Conservation (phyloP, 1,140 invertebrate genomes). For the Drosophila lacertosa region DNA sequence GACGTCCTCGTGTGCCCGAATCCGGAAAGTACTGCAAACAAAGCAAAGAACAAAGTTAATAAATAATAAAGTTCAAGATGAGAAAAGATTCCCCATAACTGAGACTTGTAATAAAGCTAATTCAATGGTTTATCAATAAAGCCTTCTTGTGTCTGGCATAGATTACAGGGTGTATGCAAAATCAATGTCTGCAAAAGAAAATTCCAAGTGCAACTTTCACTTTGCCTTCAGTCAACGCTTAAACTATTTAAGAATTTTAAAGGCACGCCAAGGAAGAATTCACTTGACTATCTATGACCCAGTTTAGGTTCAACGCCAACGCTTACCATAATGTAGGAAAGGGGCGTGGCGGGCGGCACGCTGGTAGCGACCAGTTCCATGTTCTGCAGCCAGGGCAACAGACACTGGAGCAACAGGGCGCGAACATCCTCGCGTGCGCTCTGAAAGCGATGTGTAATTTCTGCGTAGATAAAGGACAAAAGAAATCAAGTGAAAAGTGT, state of each 20-base stretch:
- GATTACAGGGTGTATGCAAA: neutral
- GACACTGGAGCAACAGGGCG: conserved; percentile 94
- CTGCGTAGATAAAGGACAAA: conserved; percentile 85
- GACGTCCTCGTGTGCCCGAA: conserved; percentile 87
- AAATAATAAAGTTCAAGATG: neutral
- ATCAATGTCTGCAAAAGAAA: too few species aligned
- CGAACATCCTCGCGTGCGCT: conserved; percentile 96
- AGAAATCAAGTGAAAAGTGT: neutral
- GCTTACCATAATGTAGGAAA: conserved; percentile 92
- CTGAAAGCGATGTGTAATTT: conserved; percentile 98
- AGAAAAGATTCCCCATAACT: too few species aligned
- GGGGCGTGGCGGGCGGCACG: conserved; percentile 92
- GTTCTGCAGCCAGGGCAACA: conserved; percentile 98
- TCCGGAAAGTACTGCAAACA: conserved; percentile 89
- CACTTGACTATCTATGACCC: neutral
- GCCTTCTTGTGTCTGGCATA: neutral
- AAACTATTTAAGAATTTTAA: neutral
- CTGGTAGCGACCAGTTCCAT: conserved; percentile 99
- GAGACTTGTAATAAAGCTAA: too few species aligned
- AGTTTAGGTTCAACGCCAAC: neutral
- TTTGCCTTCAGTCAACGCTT: too few species aligned
- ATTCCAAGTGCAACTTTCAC: too few species aligned
- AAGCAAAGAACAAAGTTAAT: neutral
- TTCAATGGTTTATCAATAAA: too few species aligned
- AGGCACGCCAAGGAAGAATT: neutral